Evolutionary conservation across 2,797 vertebrate species (phyloP), one percentile per base, ranked within the genome.

Genomic region (Takifugu ocellatus): DNA sequence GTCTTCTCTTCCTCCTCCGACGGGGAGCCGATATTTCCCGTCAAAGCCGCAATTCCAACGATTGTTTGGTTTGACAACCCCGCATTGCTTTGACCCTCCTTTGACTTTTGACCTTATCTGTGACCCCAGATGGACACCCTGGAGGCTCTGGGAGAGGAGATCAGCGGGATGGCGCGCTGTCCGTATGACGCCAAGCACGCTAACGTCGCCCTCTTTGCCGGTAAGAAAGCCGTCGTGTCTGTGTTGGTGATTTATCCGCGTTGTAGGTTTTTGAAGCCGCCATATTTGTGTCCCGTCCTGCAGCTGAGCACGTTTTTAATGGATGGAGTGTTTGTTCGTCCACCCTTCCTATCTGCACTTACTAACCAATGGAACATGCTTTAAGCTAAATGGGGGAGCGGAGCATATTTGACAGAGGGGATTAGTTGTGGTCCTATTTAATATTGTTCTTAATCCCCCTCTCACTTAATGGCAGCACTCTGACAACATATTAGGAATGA

Each of bases 81-180:
- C 11, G 5, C 26, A 53, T 69, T 74, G 51, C 62, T 58, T 54
- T 72, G 68, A 66, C 71, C 68, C 24, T 27, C 2, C 56, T 10
- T 63, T 87, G 66, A 81, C 61, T 63, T 79, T 68, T 80, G 8
- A 57, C 59, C 67, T 73, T 36, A 3, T 66, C 66, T 76, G 12
- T 74, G 70, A 86, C 75, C 69, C 68, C 66, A 99, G 97, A 90
- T 92, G 88, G 97, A 99, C 78, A 93, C 92, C 39, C 73, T 99
- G 88, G 97, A 99, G 64, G 91, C 92, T 58, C 82, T 91, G 45
- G 94, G 94, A 72, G 96, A 99, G 83, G 97, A 99, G 81, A 97
- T 99, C 87, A 98, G 96, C 46, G 97, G 97, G 73, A 98, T 99
- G 96, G 97, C 97, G 25, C 94, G 96, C 51, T 99, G 97, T 84